These are phyloP conservation scores for Heterodera filipjevi DNA, from an alignment of 2,888 invertebrate genomes.

Conservation along the genomic window DNA sequence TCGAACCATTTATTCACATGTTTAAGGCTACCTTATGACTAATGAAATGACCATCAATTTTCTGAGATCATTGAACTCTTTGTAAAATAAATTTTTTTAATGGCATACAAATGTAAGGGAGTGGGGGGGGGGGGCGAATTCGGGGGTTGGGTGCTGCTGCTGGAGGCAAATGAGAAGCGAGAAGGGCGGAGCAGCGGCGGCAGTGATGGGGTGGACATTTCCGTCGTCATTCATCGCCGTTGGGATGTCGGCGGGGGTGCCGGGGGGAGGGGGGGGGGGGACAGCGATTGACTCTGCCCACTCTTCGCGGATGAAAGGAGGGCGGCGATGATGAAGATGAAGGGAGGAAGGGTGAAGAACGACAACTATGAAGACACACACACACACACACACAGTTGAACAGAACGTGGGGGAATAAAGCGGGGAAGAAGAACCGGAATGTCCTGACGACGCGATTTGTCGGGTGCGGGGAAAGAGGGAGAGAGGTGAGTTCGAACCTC, in stretches of 20 bases:
- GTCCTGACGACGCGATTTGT: neutral
- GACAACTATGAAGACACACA: conserved; percentile 1
- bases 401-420: conserved; percentile 6
- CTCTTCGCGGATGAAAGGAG: conserved; percentile 6
- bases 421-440: neutral
- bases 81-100: neutral
- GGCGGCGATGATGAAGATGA: neutral
- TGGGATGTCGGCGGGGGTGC: neutral
- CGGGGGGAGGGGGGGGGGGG: neutral
- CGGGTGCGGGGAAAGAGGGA: neutral
- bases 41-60: neutral
- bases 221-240: conserved; percentile 10
- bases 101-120: neutral
- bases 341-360: conserved; percentile 1
- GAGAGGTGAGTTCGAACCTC: neutral
- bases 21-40: too few species aligned
- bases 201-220: neutral
- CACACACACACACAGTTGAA: neutral
- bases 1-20: too few species aligned
- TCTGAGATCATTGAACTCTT: neutral
- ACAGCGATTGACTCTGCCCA: neutral
- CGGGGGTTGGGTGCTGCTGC: neutral
- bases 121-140: neutral
- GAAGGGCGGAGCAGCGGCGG: neutral
- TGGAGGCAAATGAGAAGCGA: conserved; percentile 1